Evolutionary conservation across 2,113 vertebrate species (phyloP).

Genomic region (Cebus imitator): DNA sequence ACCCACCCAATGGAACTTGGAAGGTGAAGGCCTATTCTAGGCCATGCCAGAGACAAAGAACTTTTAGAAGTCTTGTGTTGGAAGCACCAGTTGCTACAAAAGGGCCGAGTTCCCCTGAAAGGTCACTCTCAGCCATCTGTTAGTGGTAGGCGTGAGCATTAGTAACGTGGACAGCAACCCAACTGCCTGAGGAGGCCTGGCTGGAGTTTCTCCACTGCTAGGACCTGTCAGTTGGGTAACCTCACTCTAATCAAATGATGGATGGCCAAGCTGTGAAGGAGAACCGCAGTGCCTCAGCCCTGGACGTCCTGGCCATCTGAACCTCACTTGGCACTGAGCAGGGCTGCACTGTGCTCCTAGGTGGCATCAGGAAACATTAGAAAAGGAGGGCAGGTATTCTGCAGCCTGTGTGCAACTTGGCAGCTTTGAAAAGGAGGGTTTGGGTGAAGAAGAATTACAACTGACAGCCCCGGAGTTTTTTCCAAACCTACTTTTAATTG

Average conservation of each 20-base stretch:
- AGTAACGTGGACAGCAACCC: constrained; percentile 50
- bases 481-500: constrained; percentile 64
- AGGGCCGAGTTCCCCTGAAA: constrained; percentile 52
- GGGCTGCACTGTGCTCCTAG: constrained; percentile 52
- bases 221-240: constrained; percentile 56
- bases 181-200: constrained; percentile 43
- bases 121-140: constrained; percentile 65
- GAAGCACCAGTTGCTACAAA: not conserved
- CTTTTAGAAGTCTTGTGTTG: constrained; percentile 1
- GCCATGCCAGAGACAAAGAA: not conserved
- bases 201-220: constrained; percentile 27
- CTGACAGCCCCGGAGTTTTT: constrained; percentile 25
- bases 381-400: not conserved
- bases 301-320: constrained; percentile 53
- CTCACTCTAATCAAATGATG: constrained; percentile 76
- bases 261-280: constrained; percentile 64
- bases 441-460: not conserved
- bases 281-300: constrained; percentile 20
- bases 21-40: constrained; percentile 15
- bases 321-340: constrained; percentile 49
- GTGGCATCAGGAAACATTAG: not conserved
- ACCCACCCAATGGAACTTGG: not conserved
- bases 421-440: not conserved
- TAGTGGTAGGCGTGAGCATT: constrained; percentile 49
- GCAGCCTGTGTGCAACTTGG: not conserved